A percentile compares a stretch with the other conserved stretches of the same genome.
phyloP scores from a whole-genome alignment of 2,888 invertebrate species.

The Unio delphinus region DNA sequence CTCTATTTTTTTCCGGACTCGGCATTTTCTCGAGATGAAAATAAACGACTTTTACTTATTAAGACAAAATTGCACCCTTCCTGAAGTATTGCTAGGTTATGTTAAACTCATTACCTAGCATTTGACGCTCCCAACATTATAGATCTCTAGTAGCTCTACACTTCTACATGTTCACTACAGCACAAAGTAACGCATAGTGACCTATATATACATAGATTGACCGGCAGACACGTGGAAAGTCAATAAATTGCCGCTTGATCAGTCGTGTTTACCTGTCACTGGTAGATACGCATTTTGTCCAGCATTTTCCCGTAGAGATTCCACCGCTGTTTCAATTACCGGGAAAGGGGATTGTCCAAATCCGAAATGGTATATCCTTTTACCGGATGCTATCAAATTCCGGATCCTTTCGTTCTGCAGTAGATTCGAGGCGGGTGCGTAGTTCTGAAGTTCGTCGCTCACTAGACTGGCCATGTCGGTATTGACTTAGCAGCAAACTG shows the following conservation, averaged over 20 bases:
- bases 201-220: background rate
- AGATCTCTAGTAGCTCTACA: too few species aligned
- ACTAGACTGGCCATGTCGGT: conserved; percentile 20
- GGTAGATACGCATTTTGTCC: conserved; percentile 62
- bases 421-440: conserved; percentile 57
- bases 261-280: conserved; percentile 57
- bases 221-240: background rate
- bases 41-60: too few species aligned
- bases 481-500: too few species aligned
- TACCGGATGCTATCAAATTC: conserved; percentile 53
- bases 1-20: too few species aligned
- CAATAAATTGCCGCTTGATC: background rate
- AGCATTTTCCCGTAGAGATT: conserved; percentile 60
- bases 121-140: too few species aligned
- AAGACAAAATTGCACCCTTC: too few species aligned
- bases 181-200: too few species aligned
- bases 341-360: conserved; percentile 71
- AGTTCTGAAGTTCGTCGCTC: conserved; percentile 43
- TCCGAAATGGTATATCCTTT: conserved; percentile 64
- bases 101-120: too few species aligned
- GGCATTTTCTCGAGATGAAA: too few species aligned
- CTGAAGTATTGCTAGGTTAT: too few species aligned
- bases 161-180: too few species aligned
- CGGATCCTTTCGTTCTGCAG: conserved; percentile 61
- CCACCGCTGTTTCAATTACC: conserved; percentile 57